Base-by-base conservation (phyloP, 2,888 invertebrate genomes). In the Periphyllus acericola region DNA sequence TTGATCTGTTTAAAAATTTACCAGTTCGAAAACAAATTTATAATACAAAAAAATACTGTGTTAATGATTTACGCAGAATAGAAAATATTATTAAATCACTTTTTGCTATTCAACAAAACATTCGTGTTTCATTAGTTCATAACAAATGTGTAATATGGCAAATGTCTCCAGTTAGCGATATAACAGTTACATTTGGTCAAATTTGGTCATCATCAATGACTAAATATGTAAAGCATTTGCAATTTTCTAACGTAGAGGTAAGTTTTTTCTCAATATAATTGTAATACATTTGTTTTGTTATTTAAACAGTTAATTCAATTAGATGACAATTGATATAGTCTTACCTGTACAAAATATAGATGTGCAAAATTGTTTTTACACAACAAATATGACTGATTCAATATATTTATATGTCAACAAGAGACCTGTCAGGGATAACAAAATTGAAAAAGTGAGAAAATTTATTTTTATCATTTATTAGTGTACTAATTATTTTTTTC, bases 21-120 rank as follows among this genome's bases (percentile, higher is more conserved):
- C 94, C 94, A 29, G 94, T 94, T 0, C 91, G 94, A 29, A 92
- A 92, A 89, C 93, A 94, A 90, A 92, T 92, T 89, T 92, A 93
- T 85, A 92, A 91, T 85, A 91, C 92, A 46, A 90, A 91, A 2
- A 93, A 92, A 89, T 92, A 91, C 89, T 91, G 92, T 66, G 92
- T 91, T 89, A 93, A 93, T 83, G 93, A 93, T 89, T 89, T 94
- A 46, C 93, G 93, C 90, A 92, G 91, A 86, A 91, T 93, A 14
- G 94, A 94, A 91, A 91, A 91, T 34, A 90, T 93, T 5, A 90
- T 94, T 21, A 92, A 93, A 90, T 91, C 92, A 4, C 93, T 92
- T 90, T 92, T 92, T 3, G 91, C 94, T 75, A 93, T 93, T 82
- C 92, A 92, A 89, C 93, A 92, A n/a, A 90, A 90, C 80, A 90